These are phyloP conservation scores for Lophochroa leadbeateri DNA, from an alignment of 2,113 vertebrate genomes.

Conservation along the genomic window DNA sequence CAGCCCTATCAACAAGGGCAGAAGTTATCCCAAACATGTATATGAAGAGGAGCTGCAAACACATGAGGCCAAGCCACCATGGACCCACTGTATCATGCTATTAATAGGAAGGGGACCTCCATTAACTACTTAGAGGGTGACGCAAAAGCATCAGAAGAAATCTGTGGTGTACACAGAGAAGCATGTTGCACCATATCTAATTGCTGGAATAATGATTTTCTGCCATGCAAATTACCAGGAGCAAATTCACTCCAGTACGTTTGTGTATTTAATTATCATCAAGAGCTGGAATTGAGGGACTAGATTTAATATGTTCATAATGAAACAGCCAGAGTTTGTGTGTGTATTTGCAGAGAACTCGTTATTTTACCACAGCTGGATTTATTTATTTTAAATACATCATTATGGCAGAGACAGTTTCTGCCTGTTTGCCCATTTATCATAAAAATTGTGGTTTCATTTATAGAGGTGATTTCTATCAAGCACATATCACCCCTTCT, in stretches of 20 bases:
- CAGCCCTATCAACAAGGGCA: constrained; percentile 14
- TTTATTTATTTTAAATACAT: constrained; percentile 68
- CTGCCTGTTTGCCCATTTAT: not conserved
- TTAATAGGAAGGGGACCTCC: constrained; percentile 41
- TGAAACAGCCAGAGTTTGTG: constrained; percentile 61
- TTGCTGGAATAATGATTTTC: constrained; percentile 70
- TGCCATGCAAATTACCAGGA: constrained; percentile 57
- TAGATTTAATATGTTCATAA: constrained; percentile 33
- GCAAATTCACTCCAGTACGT: constrained; percentile 22
- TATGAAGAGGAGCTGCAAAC: not conserved
- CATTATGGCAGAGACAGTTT: constrained; percentile 39
- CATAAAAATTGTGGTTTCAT: constrained; percentile 13
- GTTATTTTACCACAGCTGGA: constrained; percentile 59
- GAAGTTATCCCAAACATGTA: not conserved
- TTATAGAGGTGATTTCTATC: constrained; percentile 34
- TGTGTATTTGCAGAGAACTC: constrained; percentile 32
- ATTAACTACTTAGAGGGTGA: constrained; percentile 52
- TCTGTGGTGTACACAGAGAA: constrained; percentile 5
- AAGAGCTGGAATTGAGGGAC: constrained; percentile 16
- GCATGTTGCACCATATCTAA: constrained; percentile 34
- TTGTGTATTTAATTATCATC: constrained; percentile 70
- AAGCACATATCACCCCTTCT: not conserved
- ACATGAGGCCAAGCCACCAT: not conserved
- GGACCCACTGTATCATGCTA: not conserved
- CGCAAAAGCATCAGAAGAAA: not conserved